Evolutionary conservation across 2,113 vertebrate species (phyloP), one percentile per base, ranked within the genome.

Genomic region (Larimichthys polyactis): DNA sequence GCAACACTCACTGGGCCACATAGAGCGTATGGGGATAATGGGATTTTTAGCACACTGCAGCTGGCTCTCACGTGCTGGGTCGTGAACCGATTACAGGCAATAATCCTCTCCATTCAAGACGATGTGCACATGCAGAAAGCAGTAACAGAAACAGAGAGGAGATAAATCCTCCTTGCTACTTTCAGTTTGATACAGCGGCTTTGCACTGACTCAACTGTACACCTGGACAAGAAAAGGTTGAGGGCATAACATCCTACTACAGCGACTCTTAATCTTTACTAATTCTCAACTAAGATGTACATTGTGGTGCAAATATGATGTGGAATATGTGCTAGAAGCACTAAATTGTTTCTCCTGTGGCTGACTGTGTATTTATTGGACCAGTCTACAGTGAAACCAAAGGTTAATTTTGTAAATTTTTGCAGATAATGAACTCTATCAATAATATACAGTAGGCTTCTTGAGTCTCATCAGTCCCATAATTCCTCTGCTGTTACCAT

Each of bases 1-100:
- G 78, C 71, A 78, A 76, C 75, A 54, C 65, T 80, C 27, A 55
- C 60, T 63, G 68, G 66, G 86, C 84, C 78, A 71, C 83, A 84
- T 84, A 49, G 64, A 69, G 79, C 16, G 85, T 81, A 72, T 68
- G 69, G 79, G 90, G 89, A 92, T 92, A 91, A 92, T 85, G 86
- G 88, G 87, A 93, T 90, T 90, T 87, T 87, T 88, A 92, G 86
- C 86, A 82, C 84, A 65, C 79, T 83, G 81, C 79, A 87, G 81
- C 81, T 84, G 82, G 81, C 71, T 91, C 86, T 89, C 87, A 83
- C 78, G 54, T 51, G 73, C 84, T 82, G 83, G 88, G 89, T 91
- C 87, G 75, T 83, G 89, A 92, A 93, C 92, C 78, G 89, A 95
- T 95, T 93, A 93, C 68, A 81, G 73, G 44, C 83, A 83, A 68